Conservation (phyloP, 2,113 vertebrate species). For the Prunella fulvescens region DNA sequence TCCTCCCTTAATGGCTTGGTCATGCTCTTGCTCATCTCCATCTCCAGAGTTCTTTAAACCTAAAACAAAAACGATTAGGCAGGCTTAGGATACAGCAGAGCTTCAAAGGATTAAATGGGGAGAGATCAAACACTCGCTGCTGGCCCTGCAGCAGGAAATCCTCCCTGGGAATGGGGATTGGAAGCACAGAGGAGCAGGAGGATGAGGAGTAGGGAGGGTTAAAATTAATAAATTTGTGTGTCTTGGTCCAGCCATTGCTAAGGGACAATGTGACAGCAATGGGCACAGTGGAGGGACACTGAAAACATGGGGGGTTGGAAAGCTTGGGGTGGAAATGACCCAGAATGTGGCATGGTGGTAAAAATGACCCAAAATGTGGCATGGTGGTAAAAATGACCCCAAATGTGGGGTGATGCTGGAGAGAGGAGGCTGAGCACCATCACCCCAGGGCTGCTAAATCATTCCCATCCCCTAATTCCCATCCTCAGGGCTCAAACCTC, state of each 20-base stretch:
- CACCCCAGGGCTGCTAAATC: background rate
- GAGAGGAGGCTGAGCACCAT: background rate
- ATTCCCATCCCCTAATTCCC: background rate
- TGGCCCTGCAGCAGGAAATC: constrained; percentile 32
- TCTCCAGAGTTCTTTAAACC: constrained; percentile 16
- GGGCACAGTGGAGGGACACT: background rate
- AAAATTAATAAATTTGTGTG: background rate
- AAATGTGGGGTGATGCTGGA: background rate
- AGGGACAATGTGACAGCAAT: background rate
- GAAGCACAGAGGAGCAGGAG: background rate
- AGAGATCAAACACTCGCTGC: constrained; percentile 8
- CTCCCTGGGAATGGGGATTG: background rate
- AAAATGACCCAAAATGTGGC: background rate
- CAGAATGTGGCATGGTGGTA: background rate
- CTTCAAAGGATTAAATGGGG: constrained; percentile 58
- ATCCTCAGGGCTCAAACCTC: background rate
- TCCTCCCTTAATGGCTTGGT: background rate
- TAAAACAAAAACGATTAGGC: constrained; percentile 47
- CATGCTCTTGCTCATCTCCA: constrained; percentile 2
- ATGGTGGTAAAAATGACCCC: background rate
- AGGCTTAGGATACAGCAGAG: constrained; percentile 48
- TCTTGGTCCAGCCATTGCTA: background rate
- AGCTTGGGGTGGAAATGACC: background rate
- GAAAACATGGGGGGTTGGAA: background rate
- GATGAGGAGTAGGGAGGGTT: background rate